phyloP scores from a whole-genome alignment of 2,888 invertebrate species.

The Morinoia aosen region DNA sequence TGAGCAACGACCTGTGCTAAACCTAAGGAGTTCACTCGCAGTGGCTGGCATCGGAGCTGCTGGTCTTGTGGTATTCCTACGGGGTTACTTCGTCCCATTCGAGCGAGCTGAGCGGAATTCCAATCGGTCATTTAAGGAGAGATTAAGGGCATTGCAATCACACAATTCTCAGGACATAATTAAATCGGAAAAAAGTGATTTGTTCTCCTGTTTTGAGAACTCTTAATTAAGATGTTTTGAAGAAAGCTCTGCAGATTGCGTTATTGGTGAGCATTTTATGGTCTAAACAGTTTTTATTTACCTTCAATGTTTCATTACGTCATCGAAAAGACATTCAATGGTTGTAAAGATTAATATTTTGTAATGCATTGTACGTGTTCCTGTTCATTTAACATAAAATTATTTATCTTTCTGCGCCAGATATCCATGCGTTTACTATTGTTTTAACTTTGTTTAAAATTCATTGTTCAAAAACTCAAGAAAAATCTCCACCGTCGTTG shows the following conservation, averaged over 20 bases:
- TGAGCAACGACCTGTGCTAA: conserved; percentile 12
- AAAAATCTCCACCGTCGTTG: no score
- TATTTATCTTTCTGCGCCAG: neutral
- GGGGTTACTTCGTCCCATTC: neutral
- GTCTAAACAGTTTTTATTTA: neutral
- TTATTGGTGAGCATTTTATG: neutral
- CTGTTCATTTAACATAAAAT: neutral
- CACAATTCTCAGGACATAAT: conserved; percentile 24
- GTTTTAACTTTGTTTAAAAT: neutral
- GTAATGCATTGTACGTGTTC: neutral
- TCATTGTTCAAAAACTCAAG: no score
- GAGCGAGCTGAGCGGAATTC: neutral
- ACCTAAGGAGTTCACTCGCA: neutral
- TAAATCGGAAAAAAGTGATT: conserved; percentile 43
- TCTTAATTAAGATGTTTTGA: conserved; percentile 44
- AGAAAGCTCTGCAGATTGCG: neutral
- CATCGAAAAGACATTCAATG: neutral
- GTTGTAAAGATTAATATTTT: neutral
- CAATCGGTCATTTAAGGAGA: conserved; percentile 26
- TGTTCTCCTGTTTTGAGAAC: neutral
- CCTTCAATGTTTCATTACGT: neutral
- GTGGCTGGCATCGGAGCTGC: neutral
- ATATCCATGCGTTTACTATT: neutral
- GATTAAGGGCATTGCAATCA: conserved; percentile 33
- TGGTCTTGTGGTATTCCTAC: conserved; percentile 1